phyloP scores from a whole-genome alignment of 2,113 vertebrate genomes.

The Gnathonemus echidnorhynchus region DNA sequence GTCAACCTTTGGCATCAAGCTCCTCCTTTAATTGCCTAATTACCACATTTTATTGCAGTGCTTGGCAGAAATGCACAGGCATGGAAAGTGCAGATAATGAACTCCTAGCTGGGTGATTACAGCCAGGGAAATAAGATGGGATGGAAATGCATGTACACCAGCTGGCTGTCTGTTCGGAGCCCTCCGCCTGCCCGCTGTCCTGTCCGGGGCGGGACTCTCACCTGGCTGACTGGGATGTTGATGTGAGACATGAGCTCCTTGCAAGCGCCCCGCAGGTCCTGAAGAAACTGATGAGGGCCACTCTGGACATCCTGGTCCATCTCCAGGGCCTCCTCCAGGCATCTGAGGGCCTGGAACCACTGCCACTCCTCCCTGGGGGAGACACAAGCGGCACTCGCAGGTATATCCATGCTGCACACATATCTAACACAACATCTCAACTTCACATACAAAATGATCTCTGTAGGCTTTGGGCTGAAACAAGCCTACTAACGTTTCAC shows the following conservation, averaged over 20 bases:
- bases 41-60: not conserved
- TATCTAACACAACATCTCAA: not conserved
- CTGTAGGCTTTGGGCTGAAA: not conserved
- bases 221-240: constrained; percentile 74
- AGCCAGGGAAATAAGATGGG: not conserved
- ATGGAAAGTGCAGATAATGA: not conserved
- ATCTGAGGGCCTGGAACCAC: constrained; percentile 74
- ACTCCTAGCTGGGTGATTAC: not conserved
- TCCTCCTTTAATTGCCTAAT: not conserved
- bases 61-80: not conserved
- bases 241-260: constrained; percentile 73
- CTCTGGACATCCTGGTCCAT: constrained; percentile 58
- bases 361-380: constrained; percentile 79
- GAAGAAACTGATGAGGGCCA: constrained; percentile 64
- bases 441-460: not conserved
- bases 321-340: constrained; percentile 57
- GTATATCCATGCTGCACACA: not conserved
- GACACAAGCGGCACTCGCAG: not conserved
- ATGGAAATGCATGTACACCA: not conserved
- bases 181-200: not conserved
- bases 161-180: not conserved
- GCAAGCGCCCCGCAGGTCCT: constrained; percentile 71
- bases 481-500: not conserved
- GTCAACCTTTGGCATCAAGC: not conserved
- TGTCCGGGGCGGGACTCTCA: constrained; percentile 29